Conservation (phyloP, 2,888 invertebrate genomes). For the Trissonchulus sp. region DNA sequence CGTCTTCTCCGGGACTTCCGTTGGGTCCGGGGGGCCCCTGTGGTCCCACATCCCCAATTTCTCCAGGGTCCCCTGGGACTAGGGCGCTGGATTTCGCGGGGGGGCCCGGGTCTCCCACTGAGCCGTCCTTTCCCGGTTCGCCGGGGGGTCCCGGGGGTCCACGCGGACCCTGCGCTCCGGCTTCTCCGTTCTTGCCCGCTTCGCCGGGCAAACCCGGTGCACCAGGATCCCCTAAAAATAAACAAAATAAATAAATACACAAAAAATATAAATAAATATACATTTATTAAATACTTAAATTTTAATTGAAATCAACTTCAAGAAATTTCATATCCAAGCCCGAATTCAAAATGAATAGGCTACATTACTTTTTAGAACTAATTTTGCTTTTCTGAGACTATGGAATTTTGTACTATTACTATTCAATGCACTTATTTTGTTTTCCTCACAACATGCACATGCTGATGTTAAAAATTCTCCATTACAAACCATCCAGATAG, state of each 20-base stretch:
- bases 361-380: no score
- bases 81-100: slow-evolving; percentile 25
- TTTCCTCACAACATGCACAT: no score
- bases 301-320: no score
- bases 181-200: slow-evolving; percentile 26
- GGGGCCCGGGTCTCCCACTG: slow-evolving; percentile 25
- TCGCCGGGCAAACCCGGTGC: slow-evolving; percentile 22
- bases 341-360: no score
- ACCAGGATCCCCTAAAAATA: slow-evolving; percentile 20
- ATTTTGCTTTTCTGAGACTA: no score
- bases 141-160: slow-evolving; percentile 28
- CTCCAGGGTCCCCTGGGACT: slow-evolving; percentile 35
- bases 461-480: no score
- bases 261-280: no score
- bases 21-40: slow-evolving; percentile 42
- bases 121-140: slow-evolving; percentile 25
- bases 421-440: no score
- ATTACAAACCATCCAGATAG: no score
- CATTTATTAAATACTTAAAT: no score
- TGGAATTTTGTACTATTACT: no score
- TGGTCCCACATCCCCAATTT: slow-evolving; percentile 34
- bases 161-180: slow-evolving; percentile 22
- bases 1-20: slow-evolving; percentile 40
- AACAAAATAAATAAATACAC: not conserved
- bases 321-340: no score